A percentile compares a stretch with the other conserved stretches of the same genome.
Evolutionary conservation across 2,113 vertebrate species (phyloP).

Genomic region (Lophius piscatorius): DNA sequence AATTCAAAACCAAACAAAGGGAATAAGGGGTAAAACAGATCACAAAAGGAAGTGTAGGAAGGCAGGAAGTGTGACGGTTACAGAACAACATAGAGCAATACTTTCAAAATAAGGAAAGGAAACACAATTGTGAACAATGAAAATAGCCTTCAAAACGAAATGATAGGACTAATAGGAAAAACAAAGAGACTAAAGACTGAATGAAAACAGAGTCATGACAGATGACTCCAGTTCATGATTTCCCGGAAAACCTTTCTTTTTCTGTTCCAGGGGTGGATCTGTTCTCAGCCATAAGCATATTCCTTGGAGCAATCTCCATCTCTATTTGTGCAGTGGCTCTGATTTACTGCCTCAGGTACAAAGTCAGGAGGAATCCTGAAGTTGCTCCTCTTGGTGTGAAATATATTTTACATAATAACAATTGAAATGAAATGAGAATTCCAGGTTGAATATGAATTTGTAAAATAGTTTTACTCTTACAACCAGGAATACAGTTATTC

Average conservation of each 20-base stretch:
- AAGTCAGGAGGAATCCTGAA: not conserved
- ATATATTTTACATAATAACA: not conserved
- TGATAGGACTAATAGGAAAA: too few relatives aligned
- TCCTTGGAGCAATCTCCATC: conserved; percentile 41
- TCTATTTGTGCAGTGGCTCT: conserved; percentile 37
- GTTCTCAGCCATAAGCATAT: conserved; percentile 61
- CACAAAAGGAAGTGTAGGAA: too few relatives aligned
- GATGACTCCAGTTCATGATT: not conserved
- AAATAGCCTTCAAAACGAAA: too few relatives aligned
- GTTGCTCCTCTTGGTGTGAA: not conserved
- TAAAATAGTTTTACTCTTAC: too few relatives aligned
- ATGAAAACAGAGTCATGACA: not conserved
- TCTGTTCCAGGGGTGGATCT: conserved; percentile 76
- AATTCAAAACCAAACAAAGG: too few relatives aligned
- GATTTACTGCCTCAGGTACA: conserved; percentile 78
- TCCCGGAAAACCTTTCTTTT: not conserved
- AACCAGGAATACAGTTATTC: not conserved
- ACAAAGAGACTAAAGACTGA: too few relatives aligned
- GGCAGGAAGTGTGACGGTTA: too few relatives aligned
- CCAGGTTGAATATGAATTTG: not conserved
- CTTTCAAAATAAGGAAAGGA: too few relatives aligned
- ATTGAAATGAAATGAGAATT: not conserved
- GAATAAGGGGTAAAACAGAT: too few relatives aligned
- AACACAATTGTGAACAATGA: too few relatives aligned
- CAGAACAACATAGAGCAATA: too few relatives aligned